Base-by-base conservation (phyloP, 2,888 invertebrate genomes). In the Rotaria magnacalcarata region DNA sequence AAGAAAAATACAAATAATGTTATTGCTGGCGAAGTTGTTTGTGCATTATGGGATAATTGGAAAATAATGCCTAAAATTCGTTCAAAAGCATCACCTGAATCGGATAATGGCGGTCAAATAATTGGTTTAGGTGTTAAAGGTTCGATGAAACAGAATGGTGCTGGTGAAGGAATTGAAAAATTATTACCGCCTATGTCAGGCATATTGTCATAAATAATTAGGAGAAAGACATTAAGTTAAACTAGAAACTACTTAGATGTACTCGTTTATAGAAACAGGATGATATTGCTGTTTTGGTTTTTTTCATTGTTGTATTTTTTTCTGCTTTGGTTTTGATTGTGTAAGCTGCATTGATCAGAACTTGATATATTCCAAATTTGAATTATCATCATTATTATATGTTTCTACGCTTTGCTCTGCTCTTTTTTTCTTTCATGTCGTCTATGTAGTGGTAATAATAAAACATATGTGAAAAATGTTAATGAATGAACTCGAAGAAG, bases 1-100 rank as follows among this genome's bases (percentile, higher is more conserved):
- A 85, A 85, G 43, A 87, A 87, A 34, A 87, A 87, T 58, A 85
- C 85, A 21, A 85, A 87, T 67, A 60, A 87, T 84, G 85, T 87
- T 11, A 74, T 87, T 24, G 85, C 85, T 56, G 87, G 87, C 14
- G 87, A 87, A 84, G 60, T 87, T 34, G 60, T 87, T 60, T 87
- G 84, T 24, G 85, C 85, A 19, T 58, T 87, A 47, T 87, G 87
- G 87, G 86, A 86, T 54, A 60, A 86, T 85, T 86, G 80, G 80
- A 80, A 80, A 80, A 11, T 43, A 24, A 47, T 47, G 43, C 80
- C 80, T 24, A 47, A 80, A 80, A 47, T 80, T 47, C 80, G 80
- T 80, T 80, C n/a, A 7, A 47, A 80, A n/a, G 47, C 80, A 47
- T 47, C 80, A 80, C 80, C 80, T 8, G 80, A 80, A 80, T 80